phyloP scores from a whole-genome alignment of 35 echinoderm and acorn worm genomes.

The Nesometra sesokonis region DNA sequence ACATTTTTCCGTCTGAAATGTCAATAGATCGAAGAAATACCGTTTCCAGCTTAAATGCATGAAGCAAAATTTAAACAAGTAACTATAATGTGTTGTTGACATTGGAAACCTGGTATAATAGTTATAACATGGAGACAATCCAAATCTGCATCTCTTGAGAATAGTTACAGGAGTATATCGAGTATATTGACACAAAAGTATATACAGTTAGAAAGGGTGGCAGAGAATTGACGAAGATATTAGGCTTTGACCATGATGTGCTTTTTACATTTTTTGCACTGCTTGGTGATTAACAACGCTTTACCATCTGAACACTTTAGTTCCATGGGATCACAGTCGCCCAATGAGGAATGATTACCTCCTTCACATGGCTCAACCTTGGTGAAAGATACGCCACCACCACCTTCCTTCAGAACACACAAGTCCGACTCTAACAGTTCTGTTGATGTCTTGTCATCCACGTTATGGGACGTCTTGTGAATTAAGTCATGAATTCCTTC shows the following conservation, averaged over 20 bases:
- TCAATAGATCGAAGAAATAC: no score
- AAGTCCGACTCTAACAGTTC: background rate
- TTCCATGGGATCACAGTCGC: background rate
- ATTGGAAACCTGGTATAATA: no score
- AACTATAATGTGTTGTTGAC: no score
- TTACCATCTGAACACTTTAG: background rate
- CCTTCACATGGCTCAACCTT: background rate
- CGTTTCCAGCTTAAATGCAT: no score
- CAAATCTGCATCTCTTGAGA: no score
- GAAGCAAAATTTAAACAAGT: no score
- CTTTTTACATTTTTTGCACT: background rate
- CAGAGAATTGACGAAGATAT: no score
- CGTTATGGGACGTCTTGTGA: background rate
- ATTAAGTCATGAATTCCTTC: background rate
- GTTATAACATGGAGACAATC: no score
- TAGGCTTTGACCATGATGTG: background rate
- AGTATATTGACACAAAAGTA: no score
- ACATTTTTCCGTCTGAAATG: no score
- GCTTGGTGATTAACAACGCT: background rate
- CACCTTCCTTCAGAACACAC: background rate
- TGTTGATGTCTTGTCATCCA: background rate
- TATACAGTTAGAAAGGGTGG: no score
- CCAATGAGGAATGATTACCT: background rate
- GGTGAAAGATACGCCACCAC: background rate
- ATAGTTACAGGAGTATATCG: no score